Evolutionary conservation across 2,797 vertebrate species (phyloP).

Genomic region (Trichosurus vulpecula): DNA sequence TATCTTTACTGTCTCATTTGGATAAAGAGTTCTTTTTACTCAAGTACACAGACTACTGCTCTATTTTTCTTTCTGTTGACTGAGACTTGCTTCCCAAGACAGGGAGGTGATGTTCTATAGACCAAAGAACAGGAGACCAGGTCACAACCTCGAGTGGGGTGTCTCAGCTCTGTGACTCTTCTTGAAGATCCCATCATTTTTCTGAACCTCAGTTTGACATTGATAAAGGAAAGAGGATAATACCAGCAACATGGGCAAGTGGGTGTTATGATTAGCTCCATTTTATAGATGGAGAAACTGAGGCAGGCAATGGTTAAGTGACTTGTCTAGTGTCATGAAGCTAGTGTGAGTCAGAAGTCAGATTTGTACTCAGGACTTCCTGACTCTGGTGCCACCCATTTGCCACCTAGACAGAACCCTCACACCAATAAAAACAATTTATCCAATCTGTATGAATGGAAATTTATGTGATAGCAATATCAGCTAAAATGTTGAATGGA

Average conservation of each 20-base stretch:
- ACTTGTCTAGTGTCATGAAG: neutral
- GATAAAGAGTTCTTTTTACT: neutral
- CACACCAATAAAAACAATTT: constrained; percentile 40
- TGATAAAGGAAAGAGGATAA: neutral
- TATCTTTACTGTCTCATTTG: neutral
- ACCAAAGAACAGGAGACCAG: neutral
- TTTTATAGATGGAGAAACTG: neutral
- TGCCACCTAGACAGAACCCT: neutral
- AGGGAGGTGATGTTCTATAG: neutral
- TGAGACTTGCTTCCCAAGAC: neutral
- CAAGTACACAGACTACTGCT: neutral
- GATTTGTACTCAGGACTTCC: neutral
- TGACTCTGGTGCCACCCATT: neutral
- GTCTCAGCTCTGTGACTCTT: neutral
- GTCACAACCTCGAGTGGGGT: neutral
- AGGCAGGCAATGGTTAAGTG: neutral
- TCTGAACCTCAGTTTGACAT: neutral
- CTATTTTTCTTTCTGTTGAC: neutral
- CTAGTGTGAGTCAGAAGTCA: neutral
- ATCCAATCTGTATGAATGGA: constrained; percentile 60
- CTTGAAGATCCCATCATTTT: neutral
- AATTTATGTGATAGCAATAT: constrained; percentile 70
- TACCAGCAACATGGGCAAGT: neutral
- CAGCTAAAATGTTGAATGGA: constrained; percentile 71
- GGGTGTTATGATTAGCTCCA: neutral